These are phyloP conservation scores for Caenorhabditis brenneri DNA, from an alignment of 1,140 invertebrate species.

Conservation along the genomic window DNA sequence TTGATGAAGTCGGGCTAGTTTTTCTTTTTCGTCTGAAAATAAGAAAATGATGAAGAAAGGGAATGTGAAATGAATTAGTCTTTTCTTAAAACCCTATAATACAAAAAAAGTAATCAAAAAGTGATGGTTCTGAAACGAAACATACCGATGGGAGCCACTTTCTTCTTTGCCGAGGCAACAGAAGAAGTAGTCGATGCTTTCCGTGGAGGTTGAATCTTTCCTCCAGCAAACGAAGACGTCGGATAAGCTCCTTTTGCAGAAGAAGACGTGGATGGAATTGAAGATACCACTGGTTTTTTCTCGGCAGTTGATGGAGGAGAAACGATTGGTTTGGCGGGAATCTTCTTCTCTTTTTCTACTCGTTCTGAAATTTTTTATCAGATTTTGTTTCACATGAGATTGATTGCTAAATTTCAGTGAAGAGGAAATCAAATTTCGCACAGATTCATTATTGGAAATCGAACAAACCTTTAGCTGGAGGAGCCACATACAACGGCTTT, in stretches of 20 bases:
- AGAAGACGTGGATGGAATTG: constrained; percentile 21
- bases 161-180: background rate
- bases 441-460: no score
- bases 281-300: constrained; percentile 13
- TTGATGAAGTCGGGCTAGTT: constrained; percentile 11
- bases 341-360: constrained; percentile 20
- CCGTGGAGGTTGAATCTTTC: background rate
- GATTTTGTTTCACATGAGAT: background rate
- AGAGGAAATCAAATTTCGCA: no score
- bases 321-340: background rate
- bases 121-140: background rate
- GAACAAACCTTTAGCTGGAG: constrained; percentile 46
- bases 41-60: background rate
- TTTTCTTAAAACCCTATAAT: no score
- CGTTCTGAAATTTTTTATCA: background rate
- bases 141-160: constrained; percentile 7
- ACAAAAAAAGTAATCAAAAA: no score
- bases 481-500: constrained; percentile 48
- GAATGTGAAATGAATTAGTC: background rate
- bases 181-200: background rate
- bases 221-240: constrained; percentile 48
- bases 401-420: no score
- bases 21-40: constrained; percentile 46
- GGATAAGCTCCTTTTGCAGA: background rate
- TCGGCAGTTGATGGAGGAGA: background rate